Conservation (phyloP, 2,888 invertebrate genomes). For the Caenorhabditis macrosperma region DNA sequence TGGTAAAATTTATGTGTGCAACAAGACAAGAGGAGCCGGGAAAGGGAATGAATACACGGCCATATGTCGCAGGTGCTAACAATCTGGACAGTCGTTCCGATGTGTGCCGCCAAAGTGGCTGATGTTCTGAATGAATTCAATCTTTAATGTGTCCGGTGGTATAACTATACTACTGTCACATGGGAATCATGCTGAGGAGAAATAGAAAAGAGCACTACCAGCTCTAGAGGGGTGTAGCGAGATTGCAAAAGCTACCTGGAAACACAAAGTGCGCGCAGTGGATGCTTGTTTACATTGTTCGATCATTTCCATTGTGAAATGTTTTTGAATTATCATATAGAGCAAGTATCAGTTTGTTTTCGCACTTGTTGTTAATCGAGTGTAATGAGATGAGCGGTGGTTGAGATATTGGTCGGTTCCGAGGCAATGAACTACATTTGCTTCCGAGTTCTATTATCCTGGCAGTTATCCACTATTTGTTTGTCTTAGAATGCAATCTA, state of each 20-base stretch:
- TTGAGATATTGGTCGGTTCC: background rate
- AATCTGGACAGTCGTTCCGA: background rate
- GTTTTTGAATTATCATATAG: too few species aligned
- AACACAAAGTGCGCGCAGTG: too few species aligned
- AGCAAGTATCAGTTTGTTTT: too few species aligned
- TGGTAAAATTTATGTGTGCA: constrained; percentile 32
- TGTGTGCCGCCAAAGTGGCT: background rate
- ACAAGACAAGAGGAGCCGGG: background rate
- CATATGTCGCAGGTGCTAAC: constrained; percentile 6
- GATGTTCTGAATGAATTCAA: background rate
- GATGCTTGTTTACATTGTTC: too few species aligned
- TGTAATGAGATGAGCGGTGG: too few species aligned
- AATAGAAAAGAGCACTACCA: too few species aligned
- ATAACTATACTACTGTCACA: background rate
- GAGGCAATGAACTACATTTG: background rate
- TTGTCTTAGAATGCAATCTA: constrained; percentile 47
- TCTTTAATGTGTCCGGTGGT: background rate
- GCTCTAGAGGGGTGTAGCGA: too few species aligned
- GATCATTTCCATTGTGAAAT: too few species aligned
- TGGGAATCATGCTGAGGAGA: background rate
- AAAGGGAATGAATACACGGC: background rate
- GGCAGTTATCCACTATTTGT: constrained; percentile 21
- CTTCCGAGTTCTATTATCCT: too few species aligned
- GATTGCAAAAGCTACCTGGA: background rate
- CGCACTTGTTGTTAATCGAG: too few species aligned